Conservation (phyloP, 1,140 invertebrate genomes). For the Achroia grisella region DNA sequence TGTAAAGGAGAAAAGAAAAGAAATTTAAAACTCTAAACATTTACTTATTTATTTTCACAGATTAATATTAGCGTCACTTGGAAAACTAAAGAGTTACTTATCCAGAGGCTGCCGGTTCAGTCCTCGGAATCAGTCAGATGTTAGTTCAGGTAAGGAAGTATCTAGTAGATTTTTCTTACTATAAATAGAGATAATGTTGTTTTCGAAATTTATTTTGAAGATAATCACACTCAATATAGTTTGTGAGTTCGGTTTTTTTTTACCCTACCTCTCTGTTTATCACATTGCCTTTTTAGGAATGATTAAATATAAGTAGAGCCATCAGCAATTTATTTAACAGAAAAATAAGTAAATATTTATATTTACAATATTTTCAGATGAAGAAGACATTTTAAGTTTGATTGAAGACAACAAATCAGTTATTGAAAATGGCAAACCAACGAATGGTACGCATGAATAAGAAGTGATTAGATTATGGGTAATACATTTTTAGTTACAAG, state of each 20-base stretch:
- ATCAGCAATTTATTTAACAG: too few species aligned
- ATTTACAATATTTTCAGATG: conserved; percentile 33
- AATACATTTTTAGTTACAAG: too few species aligned
- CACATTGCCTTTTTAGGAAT: too few species aligned
- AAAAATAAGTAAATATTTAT: too few species aligned
- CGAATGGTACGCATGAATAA: conserved; percentile 45
- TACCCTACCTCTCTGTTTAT: too few species aligned
- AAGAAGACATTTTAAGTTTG: conserved; percentile 50
- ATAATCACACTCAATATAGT: too few species aligned
- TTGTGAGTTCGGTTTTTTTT: too few species aligned
- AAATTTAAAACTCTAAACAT: not conserved
- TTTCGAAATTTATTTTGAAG: too few species aligned
- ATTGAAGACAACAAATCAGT: conserved; percentile 43
- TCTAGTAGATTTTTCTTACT: too few species aligned
- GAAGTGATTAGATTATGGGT: not conserved
- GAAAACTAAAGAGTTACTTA: conserved; percentile 82
- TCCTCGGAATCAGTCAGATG: conserved; percentile 79
- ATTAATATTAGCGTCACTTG: conserved; percentile 89
- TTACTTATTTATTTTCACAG: conserved; percentile 25
- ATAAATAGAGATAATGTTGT: too few species aligned
- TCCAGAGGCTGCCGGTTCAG: conserved; percentile 81
- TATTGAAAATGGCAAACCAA: conserved; percentile 42
- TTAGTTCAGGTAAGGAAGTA: conserved; percentile 76
- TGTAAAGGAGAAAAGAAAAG: too few species aligned
- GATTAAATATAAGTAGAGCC: too few species aligned